These are phyloP conservation scores for Camelus bactrianus DNA, from an alignment of 2,113 vertebrate species.

Conservation along the genomic window DNA sequence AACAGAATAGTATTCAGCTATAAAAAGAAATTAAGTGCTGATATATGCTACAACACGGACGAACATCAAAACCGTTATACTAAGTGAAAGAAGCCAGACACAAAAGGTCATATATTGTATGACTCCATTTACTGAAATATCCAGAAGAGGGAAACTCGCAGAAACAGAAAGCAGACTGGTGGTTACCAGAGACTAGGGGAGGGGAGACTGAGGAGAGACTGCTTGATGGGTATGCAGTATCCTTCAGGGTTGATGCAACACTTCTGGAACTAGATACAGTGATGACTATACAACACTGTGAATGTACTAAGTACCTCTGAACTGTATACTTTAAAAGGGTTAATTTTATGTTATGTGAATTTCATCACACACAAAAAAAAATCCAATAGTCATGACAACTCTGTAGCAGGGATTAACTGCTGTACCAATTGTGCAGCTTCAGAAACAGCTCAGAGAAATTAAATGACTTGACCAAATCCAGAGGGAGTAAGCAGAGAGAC, in stretches of 20 bases:
- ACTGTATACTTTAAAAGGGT: neutral
- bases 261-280: neutral
- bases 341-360: neutral
- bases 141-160: neutral
- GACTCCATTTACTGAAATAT: neutral
- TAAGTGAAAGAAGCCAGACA: neutral
- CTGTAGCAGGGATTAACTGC: neutral
- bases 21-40: neutral
- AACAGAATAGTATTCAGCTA: neutral
- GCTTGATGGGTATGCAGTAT: neutral
- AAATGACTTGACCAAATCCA: neutral
- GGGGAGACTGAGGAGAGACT: neutral
- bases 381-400: neutral
- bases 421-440: neutral
- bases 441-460: constrained; percentile 11
- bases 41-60: neutral
- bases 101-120: neutral
- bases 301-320: neutral
- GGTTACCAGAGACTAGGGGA: neutral
- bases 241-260: neutral
- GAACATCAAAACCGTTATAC: neutral
- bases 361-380: constrained; percentile 12
- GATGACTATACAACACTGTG: neutral
- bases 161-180: neutral
- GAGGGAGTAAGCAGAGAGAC: neutral